phyloP scores from a whole-genome alignment of 1,140 invertebrate genomes.

The Lepidurus packardi region DNA sequence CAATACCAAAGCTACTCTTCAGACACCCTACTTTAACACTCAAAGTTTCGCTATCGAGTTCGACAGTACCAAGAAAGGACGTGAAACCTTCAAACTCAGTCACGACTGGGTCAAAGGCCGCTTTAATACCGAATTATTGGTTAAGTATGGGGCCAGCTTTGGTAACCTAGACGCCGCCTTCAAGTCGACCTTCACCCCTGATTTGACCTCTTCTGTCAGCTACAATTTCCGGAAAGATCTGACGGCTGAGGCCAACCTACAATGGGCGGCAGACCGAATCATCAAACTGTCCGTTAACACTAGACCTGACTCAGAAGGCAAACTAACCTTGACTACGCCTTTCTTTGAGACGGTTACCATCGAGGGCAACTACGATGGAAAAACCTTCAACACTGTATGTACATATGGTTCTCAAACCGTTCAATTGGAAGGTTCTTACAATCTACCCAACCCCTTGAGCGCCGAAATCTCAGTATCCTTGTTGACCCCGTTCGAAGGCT shows the following conservation, averaged over 20 bases:
- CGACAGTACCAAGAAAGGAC: slow-evolving; percentile 16
- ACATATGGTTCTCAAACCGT: background rate
- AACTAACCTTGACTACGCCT: background rate
- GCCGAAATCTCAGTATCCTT: slow-evolving; percentile 24
- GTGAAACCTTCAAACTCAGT: background rate
- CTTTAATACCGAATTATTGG: background rate
- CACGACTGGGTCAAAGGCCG: background rate
- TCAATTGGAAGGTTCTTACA: background rate
- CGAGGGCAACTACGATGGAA: background rate
- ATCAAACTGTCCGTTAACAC: slow-evolving; percentile 2
- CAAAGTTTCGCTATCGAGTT: slow-evolving; percentile 24
- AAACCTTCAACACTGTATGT: background rate
- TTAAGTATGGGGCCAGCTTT: background rate
- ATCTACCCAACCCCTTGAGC: background rate
- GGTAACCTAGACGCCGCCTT: background rate
- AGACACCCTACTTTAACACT: slow-evolving; percentile 25
- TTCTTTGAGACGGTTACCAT: background rate
- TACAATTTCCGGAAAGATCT: slow-evolving; percentile 17
- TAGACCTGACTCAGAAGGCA: background rate
- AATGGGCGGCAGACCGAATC: background rate
- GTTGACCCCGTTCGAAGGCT: slow-evolving; percentile 26
- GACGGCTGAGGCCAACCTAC: background rate
- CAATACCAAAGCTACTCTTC: background rate
- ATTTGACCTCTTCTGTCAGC: background rate
- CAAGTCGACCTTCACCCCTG: background rate